These are phyloP conservation scores for Zosterops borbonicus DNA, from an alignment of 2,113 vertebrate species.

Conservation along the genomic window DNA sequence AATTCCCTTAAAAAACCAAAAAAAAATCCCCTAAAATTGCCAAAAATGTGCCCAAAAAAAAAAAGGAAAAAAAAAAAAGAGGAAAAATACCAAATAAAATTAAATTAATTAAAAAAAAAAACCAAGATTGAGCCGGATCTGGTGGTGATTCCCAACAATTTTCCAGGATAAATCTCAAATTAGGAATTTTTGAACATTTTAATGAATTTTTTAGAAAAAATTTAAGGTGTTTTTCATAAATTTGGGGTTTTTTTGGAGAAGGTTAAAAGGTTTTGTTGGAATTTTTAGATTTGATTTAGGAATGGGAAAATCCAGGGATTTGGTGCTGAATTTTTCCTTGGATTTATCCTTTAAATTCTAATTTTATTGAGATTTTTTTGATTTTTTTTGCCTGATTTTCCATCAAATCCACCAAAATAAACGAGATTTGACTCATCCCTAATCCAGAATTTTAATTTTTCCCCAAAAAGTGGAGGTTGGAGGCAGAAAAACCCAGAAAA, in stretches of 20 bases:
- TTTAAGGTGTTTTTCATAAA: neutral
- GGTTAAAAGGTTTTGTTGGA: neutral
- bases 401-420: neutral
- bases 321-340: neutral
- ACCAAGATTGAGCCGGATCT: fast-evolving
- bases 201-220: fast-evolving
- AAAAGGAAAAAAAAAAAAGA: no score
- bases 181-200: fast-evolving
- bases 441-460: neutral
- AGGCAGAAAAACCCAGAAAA: neutral
- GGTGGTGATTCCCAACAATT: fast-evolving
- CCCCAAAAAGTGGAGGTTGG: fast-evolving
- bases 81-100: neutral
- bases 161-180: neutral
- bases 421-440: neutral
- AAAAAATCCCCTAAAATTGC: neutral
- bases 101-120: neutral
- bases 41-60: no score
- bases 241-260: neutral
- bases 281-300: fast-evolving
- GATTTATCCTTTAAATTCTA: no score
- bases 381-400: neutral
- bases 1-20: fast-evolving
- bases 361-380: no score
- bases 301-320: neutral